Conservation (phyloP, 1,140 invertebrate species). For the Pygmarrhopalites habei region DNA sequence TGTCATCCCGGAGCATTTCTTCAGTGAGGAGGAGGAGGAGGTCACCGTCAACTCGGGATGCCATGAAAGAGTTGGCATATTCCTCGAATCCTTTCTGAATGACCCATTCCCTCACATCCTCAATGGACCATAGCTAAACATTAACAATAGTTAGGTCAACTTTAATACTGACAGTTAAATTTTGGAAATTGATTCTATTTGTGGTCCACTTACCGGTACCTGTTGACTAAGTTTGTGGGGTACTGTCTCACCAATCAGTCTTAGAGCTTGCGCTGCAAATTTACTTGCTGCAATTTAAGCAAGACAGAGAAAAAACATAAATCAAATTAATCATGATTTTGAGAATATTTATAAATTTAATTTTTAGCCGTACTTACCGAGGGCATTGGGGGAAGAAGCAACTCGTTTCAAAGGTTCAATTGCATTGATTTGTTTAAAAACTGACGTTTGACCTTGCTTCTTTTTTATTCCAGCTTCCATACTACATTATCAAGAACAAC, state of each 20-base stretch:
- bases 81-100: constrained; percentile 90
- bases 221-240: constrained; percentile 96
- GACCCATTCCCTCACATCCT: constrained; percentile 96
- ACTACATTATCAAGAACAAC: constrained; percentile 16
- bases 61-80: constrained; percentile 72
- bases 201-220: too few species aligned
- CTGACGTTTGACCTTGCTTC: constrained; percentile 86
- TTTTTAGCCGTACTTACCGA: too few species aligned
- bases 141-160: too few species aligned
- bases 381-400: constrained; percentile 94
- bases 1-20: constrained; percentile 83
- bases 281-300: too few species aligned
- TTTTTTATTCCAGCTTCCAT: constrained; percentile 99
- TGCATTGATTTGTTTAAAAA: constrained; percentile 90
- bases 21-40: constrained; percentile 86
- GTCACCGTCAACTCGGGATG: constrained; percentile 96
- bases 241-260: constrained; percentile 91
- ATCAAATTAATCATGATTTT: too few species aligned
- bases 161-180: too few species aligned
- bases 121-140: constrained; percentile 92
- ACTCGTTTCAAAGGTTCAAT: constrained; percentile 93
- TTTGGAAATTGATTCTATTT: too few species aligned
- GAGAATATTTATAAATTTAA: too few species aligned
- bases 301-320: too few species aligned
- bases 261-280: constrained; percentile 90